Percentiles rank a stretch among this genome's conserved stretches.
These are phyloP conservation scores for Cheilosia pagana DNA, from an alignment of 2,888 invertebrate species.

Conservation along the genomic window DNA sequence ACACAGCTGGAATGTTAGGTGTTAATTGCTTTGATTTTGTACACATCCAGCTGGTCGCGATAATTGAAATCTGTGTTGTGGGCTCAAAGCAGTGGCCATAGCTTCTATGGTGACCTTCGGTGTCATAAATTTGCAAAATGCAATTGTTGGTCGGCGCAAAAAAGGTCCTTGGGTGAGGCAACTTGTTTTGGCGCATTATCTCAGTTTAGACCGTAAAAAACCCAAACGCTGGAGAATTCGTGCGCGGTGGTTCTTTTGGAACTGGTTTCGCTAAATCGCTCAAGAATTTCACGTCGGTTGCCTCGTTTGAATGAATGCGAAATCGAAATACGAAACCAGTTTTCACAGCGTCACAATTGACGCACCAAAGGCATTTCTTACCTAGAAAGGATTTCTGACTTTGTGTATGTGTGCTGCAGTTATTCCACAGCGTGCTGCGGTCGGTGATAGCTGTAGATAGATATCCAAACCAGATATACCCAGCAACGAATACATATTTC, in stretches of 20 bases:
- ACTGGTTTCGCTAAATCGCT: slow-evolving; percentile 56
- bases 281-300: slow-evolving; percentile 42
- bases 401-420: not conserved
- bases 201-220: slow-evolving; percentile 51
- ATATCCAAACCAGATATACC: slow-evolving; percentile 11
- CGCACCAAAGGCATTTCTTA: slow-evolving; percentile 44
- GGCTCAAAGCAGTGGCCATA: not conserved
- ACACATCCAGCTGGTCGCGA: not conserved
- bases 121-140: slow-evolving; percentile 13
- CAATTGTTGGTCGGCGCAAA: slow-evolving; percentile 1
- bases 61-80: slow-evolving; percentile 1
- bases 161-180: slow-evolving; percentile 64
- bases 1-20: slow-evolving; percentile 35
- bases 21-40: slow-evolving; percentile 41
- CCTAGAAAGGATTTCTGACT: slow-evolving; percentile 40
- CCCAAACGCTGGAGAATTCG: slow-evolving; percentile 37
- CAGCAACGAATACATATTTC: slow-evolving; percentile 11
- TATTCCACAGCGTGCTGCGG: slow-evolving; percentile 16
- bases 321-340: slow-evolving; percentile 68
- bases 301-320: slow-evolving; percentile 57
- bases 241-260: slow-evolving; percentile 19
- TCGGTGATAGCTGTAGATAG: not conserved
- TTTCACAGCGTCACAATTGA: too few species aligned
- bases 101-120: slow-evolving; percentile 20
- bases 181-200: slow-evolving; percentile 39